A percentile compares a stretch with the other conserved stretches of the same genome.
Conservation (phyloP, 2,797 vertebrate species). For the Ptychobarbus kaznakovi region DNA sequence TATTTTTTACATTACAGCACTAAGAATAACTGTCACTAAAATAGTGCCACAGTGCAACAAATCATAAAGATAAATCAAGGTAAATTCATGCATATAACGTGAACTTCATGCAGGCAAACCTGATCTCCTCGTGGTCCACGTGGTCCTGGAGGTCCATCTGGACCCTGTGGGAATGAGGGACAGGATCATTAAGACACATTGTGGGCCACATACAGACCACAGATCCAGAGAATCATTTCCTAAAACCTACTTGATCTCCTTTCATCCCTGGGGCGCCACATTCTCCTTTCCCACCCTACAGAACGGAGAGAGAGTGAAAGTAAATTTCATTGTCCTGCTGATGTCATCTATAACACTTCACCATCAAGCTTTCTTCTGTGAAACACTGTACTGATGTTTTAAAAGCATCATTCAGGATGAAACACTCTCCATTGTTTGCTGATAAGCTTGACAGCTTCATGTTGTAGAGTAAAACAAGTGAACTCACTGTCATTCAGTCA, state of each 20-base stretch:
- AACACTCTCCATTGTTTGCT: neutral
- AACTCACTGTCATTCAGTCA: neutral
- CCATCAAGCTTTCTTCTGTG: neutral
- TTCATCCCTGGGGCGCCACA: slow-evolving; percentile 71
- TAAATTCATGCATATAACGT: neutral
- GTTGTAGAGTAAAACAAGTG: neutral
- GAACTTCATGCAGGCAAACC: slow-evolving; percentile 65
- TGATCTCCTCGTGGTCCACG: slow-evolving; percentile 72
- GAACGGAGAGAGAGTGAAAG: slow-evolving; percentile 11
- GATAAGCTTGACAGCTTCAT: neutral
- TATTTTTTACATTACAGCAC: neutral
- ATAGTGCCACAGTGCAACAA: neutral
- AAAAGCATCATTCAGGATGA: neutral
- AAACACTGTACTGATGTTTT: neutral
- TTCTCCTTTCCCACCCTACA: slow-evolving; percentile 74
- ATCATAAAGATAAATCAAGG: neutral
- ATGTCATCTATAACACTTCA: neutral
- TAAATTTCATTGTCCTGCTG: neutral
- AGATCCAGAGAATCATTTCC: neutral
- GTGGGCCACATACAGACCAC: neutral
- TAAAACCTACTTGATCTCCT: slow-evolving; percentile 72
- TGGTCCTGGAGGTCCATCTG: slow-evolving; percentile 67
- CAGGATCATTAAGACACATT: slow-evolving; percentile 6
- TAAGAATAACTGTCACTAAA: neutral
- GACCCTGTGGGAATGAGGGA: slow-evolving; percentile 66